Base-by-base conservation (phyloP, 2,888 invertebrate genomes). In the Leptinotarsa haldemani region DNA sequence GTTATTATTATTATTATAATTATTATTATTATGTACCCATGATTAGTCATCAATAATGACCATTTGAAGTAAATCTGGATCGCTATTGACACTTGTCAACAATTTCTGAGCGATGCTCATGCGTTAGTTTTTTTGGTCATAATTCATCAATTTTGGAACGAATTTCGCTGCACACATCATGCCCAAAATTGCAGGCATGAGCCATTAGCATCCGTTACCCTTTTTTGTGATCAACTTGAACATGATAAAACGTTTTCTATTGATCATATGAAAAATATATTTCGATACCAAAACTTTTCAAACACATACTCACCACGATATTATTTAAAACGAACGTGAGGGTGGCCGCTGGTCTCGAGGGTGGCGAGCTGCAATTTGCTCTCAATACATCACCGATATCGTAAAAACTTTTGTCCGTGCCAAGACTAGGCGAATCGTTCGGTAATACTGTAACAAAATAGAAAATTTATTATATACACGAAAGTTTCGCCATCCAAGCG, bases 281-380 rank as follows among this genome's bases (percentile, higher is more conserved):
- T 16, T 50, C 4, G n/a, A 16, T 13, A 50, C 7, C 1, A 58
- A n/a, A 7, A 16, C 18, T 63, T 25, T 20, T n/a, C 1, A 15
- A 65, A 70, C 65, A 58, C 48, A 56, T 50, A 74, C 74, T 93
- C 87, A 95, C 95, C 89, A 92, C 91, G 82, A 92, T 91, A 85
- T 94, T 94, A 87, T 95, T 95, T 80, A 95, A 91, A 82, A 91
- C 91, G 82, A 95, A 94, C 82, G 92, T 93, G 79, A 95, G 90
- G 80, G 92, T 92, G 64, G 93, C 92, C 50, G 93, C 90, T 25
- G 95, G 95, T 81, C 91, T 90, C 18, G 94, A 94, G 16, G 94
- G 92, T n/a, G 92, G 90, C 9, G 94, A 92, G n/a, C 93, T 93
- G 88, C 95, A 95, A 88, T 95, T 95, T 68, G 94, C 95, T 77